A percentile compares a stretch with the other conserved stretches of the same genome.
Evolutionary conservation across 2,113 vertebrate species (phyloP).

Genomic region (Chauna torquata): DNA sequence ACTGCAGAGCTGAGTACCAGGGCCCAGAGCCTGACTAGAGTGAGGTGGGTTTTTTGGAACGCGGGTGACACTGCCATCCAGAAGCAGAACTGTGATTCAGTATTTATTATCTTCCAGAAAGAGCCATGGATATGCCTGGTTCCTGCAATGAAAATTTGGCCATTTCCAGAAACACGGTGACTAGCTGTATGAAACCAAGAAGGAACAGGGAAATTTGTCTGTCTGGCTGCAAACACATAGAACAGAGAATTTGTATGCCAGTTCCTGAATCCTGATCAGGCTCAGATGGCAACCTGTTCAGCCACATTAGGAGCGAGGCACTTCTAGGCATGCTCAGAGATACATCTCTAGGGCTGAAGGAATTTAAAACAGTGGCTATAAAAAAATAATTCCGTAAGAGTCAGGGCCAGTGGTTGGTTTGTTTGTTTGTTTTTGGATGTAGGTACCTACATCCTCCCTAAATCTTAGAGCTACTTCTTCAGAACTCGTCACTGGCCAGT

Average conservation of each 20-base stretch:
- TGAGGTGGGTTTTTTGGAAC: fast-evolving
- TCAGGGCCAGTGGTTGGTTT: background rate
- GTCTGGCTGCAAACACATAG: background rate
- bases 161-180: background rate
- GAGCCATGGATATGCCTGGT: background rate
- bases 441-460: background rate
- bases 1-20: background rate
- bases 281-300: background rate
- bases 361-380: background rate
- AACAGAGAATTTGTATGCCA: background rate
- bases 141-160: background rate
- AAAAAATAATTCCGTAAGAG: background rate
- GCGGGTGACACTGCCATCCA: background rate
- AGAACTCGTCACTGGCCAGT: background rate
- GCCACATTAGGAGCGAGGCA: background rate
- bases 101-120: background rate
- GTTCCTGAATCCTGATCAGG: background rate
- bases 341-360: background rate
- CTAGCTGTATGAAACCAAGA: background rate
- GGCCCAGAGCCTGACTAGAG: background rate
- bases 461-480: background rate
- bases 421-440: background rate
- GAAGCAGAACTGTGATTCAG: background rate
- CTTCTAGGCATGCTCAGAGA: background rate
- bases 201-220: background rate